Base-by-base conservation (phyloP, 2,113 vertebrate genomes). In the Cyanoderma ruficeps region DNA sequence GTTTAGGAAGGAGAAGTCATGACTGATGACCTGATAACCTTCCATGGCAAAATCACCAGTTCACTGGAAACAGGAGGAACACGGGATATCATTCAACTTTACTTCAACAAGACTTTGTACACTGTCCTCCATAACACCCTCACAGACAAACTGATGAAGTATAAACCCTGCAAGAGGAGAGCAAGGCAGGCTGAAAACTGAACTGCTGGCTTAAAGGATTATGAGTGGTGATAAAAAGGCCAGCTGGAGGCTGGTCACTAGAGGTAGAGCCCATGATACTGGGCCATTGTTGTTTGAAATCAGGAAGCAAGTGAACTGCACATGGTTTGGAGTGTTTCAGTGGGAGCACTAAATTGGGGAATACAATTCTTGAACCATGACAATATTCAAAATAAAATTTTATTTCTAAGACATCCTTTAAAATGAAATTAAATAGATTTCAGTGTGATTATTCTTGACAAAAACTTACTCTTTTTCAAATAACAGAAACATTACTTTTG, bases 401-500 rank as follows among this genome's bases (percentile, higher is more conserved):
- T 87, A 89, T 90, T 96, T 86, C 59, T 88, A 91, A 96, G 27
- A 47, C 14, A 59, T 74, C 57, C 44, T 90, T 80, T 53, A 77
- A 71, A 53, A 72, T 64, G 7, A 70, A 70, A 46, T 39, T 0
- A 63, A 53, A 77, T 13, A 59, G 1, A 11, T 69, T 55, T 41
- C 19, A 53, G 23, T 57, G 10, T 22, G 47, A 68, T 59, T 78
- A 56, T 70, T 87, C 25, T 31, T 53, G 60, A 52, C 21, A 49
- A 60, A 15, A 56, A 1, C 1, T 11, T 76, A 59, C 14, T 88
- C 14, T 64, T 71, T 88, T 64, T 31, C 10, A 83, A 88, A 71
- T 49, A 80, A 55, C 17, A 30, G 7, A 57, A 60, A 28, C 9
- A 25, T 33, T 61, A 39, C 5, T 87, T 91, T 53, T 74, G 9